These are phyloP conservation scores for Ctenodactylus gundi DNA, from an alignment of 2,113 vertebrate species.

Conservation along the genomic window DNA sequence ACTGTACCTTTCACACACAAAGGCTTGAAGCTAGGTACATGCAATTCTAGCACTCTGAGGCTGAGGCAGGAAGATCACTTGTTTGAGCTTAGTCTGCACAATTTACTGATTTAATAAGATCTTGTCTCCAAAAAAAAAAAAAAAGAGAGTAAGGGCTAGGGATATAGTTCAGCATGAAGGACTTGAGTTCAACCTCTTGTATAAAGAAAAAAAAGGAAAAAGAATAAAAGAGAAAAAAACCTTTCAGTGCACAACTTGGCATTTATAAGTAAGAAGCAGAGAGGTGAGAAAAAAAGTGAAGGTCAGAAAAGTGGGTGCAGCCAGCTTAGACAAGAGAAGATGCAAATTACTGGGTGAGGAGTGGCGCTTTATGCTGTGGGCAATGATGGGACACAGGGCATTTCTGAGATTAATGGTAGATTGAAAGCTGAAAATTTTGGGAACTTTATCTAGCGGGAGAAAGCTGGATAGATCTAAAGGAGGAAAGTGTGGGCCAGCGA, in stretches of 20 bases:
- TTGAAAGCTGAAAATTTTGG: not conserved
- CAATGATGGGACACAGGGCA: not conserved
- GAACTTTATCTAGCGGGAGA: not conserved
- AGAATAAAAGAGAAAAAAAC: not conserved
- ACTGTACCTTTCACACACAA: not conserved
- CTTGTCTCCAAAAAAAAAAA: not conserved
- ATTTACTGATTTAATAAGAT: not conserved
- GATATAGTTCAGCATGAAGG: not conserved
- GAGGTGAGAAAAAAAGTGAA: not conserved
- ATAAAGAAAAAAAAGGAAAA: not conserved
- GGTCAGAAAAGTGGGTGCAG: not conserved
- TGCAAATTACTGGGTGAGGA: not conserved
- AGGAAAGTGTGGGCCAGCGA: not conserved
- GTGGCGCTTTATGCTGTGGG: not conserved
- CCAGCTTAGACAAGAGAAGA: not conserved
- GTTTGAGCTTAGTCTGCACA: not conserved
- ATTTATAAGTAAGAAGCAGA: not conserved
- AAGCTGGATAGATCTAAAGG: not conserved
- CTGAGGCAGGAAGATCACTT: not conserved
- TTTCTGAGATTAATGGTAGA: not conserved
- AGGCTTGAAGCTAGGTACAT: not conserved
- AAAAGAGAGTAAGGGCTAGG: not conserved
- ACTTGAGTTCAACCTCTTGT: not conserved
- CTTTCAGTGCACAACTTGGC: not conserved
- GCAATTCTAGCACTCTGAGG: not conserved